phyloP scores from a whole-genome alignment of 2,797 vertebrate genomes.

The Lepidocolaptes lacrymiger region DNA sequence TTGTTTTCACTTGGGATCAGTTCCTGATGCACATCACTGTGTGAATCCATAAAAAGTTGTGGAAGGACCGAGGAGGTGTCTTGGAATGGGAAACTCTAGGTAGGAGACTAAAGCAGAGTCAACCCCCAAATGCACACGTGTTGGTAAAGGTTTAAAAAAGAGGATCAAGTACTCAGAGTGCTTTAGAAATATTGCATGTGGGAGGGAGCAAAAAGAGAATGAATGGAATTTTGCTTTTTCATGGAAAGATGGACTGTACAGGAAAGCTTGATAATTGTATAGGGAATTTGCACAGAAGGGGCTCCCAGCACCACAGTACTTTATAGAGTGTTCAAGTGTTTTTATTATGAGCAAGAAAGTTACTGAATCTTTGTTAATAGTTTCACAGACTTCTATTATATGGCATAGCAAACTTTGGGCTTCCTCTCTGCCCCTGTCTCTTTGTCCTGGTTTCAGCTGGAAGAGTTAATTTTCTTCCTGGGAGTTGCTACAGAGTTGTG shows the following conservation, averaged over 20 bases:
- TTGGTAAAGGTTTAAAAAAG: not conserved
- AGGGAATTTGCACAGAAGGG: not conserved
- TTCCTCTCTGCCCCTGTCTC: not conserved
- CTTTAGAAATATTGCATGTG: not conserved
- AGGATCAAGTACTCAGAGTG: not conserved
- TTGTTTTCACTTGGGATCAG: too few relatives aligned
- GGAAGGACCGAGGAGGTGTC: not conserved
- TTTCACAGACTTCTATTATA: not conserved
- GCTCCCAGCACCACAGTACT: not conserved
- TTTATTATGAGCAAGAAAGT: not conserved
- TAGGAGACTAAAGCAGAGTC: not conserved
- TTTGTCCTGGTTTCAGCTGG: not conserved
- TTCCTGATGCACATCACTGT: too few relatives aligned
- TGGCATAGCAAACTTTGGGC: not conserved
- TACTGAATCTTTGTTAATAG: not conserved
- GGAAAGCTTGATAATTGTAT: not conserved
- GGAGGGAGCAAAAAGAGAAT: not conserved
- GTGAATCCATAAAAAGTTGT: too few relatives aligned
- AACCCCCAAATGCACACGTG: not conserved
- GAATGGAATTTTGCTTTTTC: not conserved
- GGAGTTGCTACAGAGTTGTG: not conserved
- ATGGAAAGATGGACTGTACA: not conserved
- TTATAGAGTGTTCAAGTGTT: not conserved
- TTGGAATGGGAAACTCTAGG: not conserved
- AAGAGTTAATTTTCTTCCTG: not conserved